A percentile compares a stretch with the other conserved stretches of the same genome.
These are phyloP conservation scores for Caenorhabditis wallacei DNA, from an alignment of 2,888 invertebrate genomes.

Conservation along the genomic window DNA sequence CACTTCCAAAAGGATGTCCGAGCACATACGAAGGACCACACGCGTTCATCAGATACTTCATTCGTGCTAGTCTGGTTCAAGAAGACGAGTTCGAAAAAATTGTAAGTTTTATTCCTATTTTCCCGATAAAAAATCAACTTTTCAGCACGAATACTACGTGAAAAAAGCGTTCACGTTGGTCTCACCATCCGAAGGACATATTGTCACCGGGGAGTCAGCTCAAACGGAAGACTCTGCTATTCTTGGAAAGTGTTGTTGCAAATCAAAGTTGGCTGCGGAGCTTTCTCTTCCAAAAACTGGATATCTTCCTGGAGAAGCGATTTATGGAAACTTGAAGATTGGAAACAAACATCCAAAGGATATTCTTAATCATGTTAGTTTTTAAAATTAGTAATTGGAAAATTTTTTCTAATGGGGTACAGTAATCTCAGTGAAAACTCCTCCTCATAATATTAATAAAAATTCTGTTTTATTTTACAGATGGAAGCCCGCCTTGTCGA, in stretches of 20 bases:
- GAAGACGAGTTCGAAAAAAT: slow-evolving; percentile 70
- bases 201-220: slow-evolving; percentile 75
- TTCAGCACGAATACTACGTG: slow-evolving; percentile 79
- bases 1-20: slow-evolving; percentile 80
- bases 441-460: too few relatives aligned
- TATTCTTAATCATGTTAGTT: slow-evolving; percentile 70
- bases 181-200: slow-evolving; percentile 74
- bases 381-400: not conserved
- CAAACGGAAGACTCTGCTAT: slow-evolving; percentile 71
- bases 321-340: slow-evolving; percentile 75
- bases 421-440: too few relatives aligned
- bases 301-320: slow-evolving; percentile 79
- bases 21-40: slow-evolving; percentile 80
- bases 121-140: not conserved
- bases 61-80: slow-evolving; percentile 78
- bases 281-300: slow-evolving; percentile 78
- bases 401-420: too few relatives aligned
- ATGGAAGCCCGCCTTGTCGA: slow-evolving; percentile 76
- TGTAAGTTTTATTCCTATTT: slow-evolving; percentile 32
- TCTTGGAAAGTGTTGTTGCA: slow-evolving; percentile 80
- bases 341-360: slow-evolving; percentile 75
- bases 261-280: slow-evolving; percentile 77
- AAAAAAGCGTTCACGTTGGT: slow-evolving; percentile 80
- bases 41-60: slow-evolving; percentile 82
- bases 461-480: slow-evolving; percentile 57